Evolutionary conservation across 2,888 invertebrate genomes (phyloP), one percentile per base, ranked within the genome.

Genomic region (Yponomeuta cagnagella): DNA sequence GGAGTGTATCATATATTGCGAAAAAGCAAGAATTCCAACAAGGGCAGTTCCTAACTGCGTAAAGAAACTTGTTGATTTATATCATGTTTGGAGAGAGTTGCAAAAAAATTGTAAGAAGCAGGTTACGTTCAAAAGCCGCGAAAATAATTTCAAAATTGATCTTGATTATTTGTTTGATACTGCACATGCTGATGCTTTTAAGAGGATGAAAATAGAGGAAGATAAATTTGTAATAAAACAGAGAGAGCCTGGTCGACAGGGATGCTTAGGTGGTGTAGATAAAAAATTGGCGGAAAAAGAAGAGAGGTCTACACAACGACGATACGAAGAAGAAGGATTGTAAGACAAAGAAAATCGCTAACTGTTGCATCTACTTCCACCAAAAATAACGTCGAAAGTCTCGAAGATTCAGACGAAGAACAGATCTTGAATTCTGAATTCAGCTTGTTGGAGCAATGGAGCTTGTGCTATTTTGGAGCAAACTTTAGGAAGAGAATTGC

Each of bases 51-150:
- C 52, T 58, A 58, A 52, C 52, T 75, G 73, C 70, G 74, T 75
- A 4, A 75, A 76, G 68, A 76, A 75, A 72, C 73, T 75, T 71
- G 74, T 76, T 10, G 71, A 76, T 73, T 73, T 82, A 70, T 76
- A 80, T 74, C 74, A 79, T 72, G 75, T 76, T 77, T 81, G 80
- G 82, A 75, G 78, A 70, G 77, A 77, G 48, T 72, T 81, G 63
- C 74, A 75, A 75, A 79, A 76, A 77, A 77, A 78, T 74, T 70
- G 52, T n/a, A 72, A 74, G 72, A 76, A 74, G 75, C 72, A 74
- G 70, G 71, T 73, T 23, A 71, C 73, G 69, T 73, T 70, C 52
- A 72, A 72, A 48, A 70, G 68, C 23, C 74, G 71, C 64, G 70
- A 70, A 69, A 52, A 75, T 48, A 71, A 76, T 15, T 79, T 76